Evolutionary conservation across 2,888 invertebrate genomes (phyloP), one percentile per base, ranked within the genome.

Genomic region (Rhamnusium bicolor): DNA sequence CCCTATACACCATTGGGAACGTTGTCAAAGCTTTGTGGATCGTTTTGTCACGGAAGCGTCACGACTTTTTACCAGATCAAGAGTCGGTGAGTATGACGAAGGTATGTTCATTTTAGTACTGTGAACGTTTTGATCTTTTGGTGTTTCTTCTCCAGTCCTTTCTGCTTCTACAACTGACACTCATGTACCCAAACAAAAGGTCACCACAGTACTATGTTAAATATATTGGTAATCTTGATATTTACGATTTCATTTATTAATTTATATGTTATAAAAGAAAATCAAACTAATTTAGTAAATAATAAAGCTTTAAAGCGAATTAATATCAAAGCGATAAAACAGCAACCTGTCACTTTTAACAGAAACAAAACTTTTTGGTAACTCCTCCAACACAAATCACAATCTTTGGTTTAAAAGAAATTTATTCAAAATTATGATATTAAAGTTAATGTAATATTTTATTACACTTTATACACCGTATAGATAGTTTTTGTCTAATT

Each of bases 1-100:
- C 80, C 93, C 95, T 54, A 92, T 96, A 81, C 93, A 94, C 80
- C 92, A 95, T 84, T 98, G 98, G 98, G 96, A 98, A 86, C 92
- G 95, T 78, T 96, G 96, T 85, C 95, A 96, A 87, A 92, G 93
- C 76, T 94, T 94, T 88, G 92, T 98, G 75, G 96, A 97, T 89
- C 92, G 94, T 76, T 98, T 98, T 89, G 93, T 97, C 87, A 92
- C 93, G 24, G 97, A 98, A 89, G 96, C 97, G 60, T 94, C 95
- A 74, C 91, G 94, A 82, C 91, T 97, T 75, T 92, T 98, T 84
- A 93, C 94, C 54, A 91, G 96, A 84, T 94, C 94, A 85, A 91
- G 95, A 88, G 92, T 95, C 87, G 95, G 95, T 94, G 90, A 92
- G 90, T 85, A 82, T 71, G 72, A 81, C 66, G 83, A 85, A 85